Evolutionary conservation across 2,797 vertebrate species (phyloP), one percentile per base, ranked within the genome.

Genomic region (Oreonectes daqikongensis): DNA sequence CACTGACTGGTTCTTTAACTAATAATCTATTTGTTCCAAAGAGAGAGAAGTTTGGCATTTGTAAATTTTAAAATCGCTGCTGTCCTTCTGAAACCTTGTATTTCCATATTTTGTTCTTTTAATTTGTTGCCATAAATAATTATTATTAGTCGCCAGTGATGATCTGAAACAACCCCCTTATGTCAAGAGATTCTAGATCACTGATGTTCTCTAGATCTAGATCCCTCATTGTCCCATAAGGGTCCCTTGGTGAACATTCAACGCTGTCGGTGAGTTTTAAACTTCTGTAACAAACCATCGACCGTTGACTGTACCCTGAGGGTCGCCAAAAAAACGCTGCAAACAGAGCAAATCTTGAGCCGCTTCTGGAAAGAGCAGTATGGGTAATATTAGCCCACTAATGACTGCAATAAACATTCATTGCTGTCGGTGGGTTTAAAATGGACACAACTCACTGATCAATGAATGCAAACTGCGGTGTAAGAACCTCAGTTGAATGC

Each of bases 381-480:
- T 24, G 42, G 14, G 60, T 79, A 53, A 59, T 55, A 20, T 14
- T 42, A 72, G 3, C 79, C 52, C 68, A 73, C 61, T 94, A 92
- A 95, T 95, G 95, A 95, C 96, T 97, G 97, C 97, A 94, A 94
- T 98, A 95, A 99, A 99, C 97, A 99, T 99, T 99, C 97, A 99
- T 98, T 99, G 97, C 97, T 99, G 97, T 99, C 97, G 96, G 97
- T 99, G 97, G 97, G 97, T 99, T 98, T 96, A 84, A 85, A 32
- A 88, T 86, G 79, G 84, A 89, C 89, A 91, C 89, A 96, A 96
- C 97, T 97, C 96, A 96, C 95, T 96, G 96, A 96, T 94, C 95
- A 94, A 97, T 99, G 97, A 99, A 98, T 99, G 97, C 94, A 96
- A 95, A 99, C 96, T 98, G 97, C 97, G 95, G 96, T 95, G 92